phyloP scores from a whole-genome alignment of 2,113 vertebrate species.

The Hylia prasina region DNA sequence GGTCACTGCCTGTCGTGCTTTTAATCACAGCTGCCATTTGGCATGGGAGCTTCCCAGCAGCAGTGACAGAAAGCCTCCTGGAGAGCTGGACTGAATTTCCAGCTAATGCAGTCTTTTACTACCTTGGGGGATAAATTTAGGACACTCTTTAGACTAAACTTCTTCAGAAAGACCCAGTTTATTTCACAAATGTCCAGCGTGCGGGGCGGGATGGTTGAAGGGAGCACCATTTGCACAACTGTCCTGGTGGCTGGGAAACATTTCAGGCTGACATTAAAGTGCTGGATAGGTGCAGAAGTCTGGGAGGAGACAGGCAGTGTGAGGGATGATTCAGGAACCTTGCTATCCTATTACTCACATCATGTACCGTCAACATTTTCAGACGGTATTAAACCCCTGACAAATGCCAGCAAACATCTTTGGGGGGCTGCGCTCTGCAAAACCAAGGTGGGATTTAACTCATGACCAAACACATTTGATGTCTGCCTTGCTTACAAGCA shows the following conservation, averaged over 20 bases:
- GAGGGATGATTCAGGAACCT: neutral
- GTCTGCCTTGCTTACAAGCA: neutral
- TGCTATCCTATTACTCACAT: neutral
- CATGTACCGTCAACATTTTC: neutral
- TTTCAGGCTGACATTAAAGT: neutral
- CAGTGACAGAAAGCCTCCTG: neutral
- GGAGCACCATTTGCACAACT: neutral
- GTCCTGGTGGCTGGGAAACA: neutral
- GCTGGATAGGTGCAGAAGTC: neutral
- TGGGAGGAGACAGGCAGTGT: neutral
- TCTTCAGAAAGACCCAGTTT: neutral
- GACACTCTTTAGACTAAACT: neutral
- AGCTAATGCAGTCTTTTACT: neutral
- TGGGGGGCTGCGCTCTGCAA: neutral
- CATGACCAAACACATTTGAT: neutral
- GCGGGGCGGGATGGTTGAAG: neutral
- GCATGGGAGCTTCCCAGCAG: neutral
- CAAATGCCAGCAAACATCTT: neutral
- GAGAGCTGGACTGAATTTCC: neutral
- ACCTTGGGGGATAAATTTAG: neutral
- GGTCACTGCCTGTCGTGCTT: constrained; percentile 15
- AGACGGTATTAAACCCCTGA: neutral
- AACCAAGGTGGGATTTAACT: neutral
- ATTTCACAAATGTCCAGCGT: rapidly evolving
- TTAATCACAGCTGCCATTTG: neutral